These are phyloP conservation scores for Macrosteles quadrilineatus DNA, from an alignment of 1,140 invertebrate species.

Conservation along the genomic window DNA sequence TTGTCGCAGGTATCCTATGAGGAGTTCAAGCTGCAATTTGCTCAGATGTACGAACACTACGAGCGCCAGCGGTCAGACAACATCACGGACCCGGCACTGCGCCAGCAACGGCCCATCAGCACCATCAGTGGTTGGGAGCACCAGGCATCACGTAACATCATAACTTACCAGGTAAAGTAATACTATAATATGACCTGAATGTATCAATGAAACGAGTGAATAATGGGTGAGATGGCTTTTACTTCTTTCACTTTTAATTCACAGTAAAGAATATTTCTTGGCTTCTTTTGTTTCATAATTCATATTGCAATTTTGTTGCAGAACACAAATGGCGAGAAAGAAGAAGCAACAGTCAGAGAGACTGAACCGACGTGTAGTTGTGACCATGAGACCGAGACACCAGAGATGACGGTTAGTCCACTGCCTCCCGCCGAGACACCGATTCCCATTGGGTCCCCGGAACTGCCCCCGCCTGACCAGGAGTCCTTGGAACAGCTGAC, in stretches of 20 bases:
- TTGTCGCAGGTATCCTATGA: conserved; percentile 95
- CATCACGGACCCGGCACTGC: conserved; percentile 88
- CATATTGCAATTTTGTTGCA: conserved; percentile 11
- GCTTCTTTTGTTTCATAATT: no score
- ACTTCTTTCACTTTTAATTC: conserved; percentile 10
- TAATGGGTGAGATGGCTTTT: conserved; percentile 5
- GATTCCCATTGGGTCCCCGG: no score
- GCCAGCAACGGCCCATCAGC: conserved; percentile 90
- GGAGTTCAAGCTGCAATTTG: conserved; percentile 94
- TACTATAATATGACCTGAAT: no score
- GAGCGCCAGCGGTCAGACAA: conserved; percentile 91
- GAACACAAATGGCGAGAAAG: conserved; percentile 45
- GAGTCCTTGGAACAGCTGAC: neutral
- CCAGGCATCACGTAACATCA: conserved; percentile 45
- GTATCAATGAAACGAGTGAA: neutral
- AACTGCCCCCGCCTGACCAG: no score
- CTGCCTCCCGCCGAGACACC: neutral
- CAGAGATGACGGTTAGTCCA: conserved; percentile 40
- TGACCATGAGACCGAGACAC: conserved; percentile 17
- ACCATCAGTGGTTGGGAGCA: conserved; percentile 95
- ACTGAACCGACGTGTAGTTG: conserved; percentile 30
- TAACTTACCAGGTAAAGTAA: conserved; percentile 33
- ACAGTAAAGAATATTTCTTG: neutral
- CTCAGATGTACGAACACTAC: conserved; percentile 97
- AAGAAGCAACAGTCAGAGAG: conserved; percentile 41